Percentiles rank a stretch among this genome's conserved stretches.
phyloP scores from a whole-genome alignment of 2,113 vertebrate genomes.

The Corythornis madagascariensis region DNA sequence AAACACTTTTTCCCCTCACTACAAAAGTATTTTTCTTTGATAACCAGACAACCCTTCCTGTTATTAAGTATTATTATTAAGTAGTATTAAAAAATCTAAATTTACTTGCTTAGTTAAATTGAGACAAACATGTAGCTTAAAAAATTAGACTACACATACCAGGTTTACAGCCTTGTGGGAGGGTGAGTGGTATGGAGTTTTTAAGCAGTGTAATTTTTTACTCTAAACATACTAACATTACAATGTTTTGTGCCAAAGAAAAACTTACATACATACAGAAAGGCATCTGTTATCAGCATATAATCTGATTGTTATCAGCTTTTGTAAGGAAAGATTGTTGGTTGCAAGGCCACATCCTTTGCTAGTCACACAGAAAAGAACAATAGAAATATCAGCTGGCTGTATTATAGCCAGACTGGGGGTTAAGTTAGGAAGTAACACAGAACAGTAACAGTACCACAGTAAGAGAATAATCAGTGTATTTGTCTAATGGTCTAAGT shows the following conservation, averaged over 20 bases:
- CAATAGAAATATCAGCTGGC: not conserved
- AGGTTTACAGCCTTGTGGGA: not conserved
- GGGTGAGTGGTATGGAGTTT: fast-evolving
- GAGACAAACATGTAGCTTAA: not conserved
- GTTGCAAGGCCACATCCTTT: not conserved
- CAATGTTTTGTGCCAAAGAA: not conserved
- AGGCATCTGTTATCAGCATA: not conserved
- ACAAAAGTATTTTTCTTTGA: not conserved
- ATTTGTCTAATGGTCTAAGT: not conserved
- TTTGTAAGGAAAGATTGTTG: not conserved
- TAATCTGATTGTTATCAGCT: not conserved
- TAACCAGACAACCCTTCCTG: not conserved
- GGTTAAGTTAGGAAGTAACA: not conserved
- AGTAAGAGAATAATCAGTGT: not conserved
- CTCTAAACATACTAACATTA: not conserved
- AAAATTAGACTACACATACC: not conserved
- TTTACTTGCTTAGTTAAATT: not conserved
- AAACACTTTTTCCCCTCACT: not conserved
- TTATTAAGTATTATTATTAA: not conserved
- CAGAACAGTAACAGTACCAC: too few species aligned
- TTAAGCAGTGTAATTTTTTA: not conserved
- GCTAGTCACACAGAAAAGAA: not conserved
- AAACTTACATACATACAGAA: not conserved
- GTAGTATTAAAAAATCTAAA: not conserved
- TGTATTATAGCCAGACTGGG: not conserved